Evolutionary conservation across 1,140 invertebrate species (phyloP).

Genomic region (Nasonia vitripennis): DNA sequence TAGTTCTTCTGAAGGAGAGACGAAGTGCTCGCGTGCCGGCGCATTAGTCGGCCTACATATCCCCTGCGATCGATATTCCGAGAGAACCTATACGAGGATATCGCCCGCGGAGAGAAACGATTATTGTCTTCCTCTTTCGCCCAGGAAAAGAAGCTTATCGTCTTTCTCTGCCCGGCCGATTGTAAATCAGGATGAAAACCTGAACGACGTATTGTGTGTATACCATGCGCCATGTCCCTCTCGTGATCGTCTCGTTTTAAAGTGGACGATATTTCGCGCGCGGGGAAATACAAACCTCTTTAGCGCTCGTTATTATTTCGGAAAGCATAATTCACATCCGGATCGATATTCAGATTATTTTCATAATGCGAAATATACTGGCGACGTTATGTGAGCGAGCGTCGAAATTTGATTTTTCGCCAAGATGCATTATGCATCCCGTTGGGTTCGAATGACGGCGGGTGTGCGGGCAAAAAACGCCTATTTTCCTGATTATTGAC

Average conservation of each 20-base stretch:
- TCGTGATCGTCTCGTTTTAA: no score
- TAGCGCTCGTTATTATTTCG: not conserved
- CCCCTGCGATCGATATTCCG: conserved; percentile 56
- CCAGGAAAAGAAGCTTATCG: conserved; percentile 20
- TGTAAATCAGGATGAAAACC: conserved; percentile 27
- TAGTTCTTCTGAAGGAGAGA: not conserved
- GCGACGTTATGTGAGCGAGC: no score
- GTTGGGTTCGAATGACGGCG: no score
- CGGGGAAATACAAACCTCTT: conserved; percentile 5
- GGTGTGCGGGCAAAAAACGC: not conserved
- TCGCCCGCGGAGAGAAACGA: not conserved
- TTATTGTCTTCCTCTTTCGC: conserved; percentile 14
- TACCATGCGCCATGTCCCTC: no score
- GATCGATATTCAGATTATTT: no score
- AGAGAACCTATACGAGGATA: conserved; percentile 29
- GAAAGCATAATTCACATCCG: no score
- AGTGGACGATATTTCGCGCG: no score
- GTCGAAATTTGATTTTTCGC: no score
- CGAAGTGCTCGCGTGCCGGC: conserved; percentile 42
- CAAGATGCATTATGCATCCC: no score
- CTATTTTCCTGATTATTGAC: not conserved
- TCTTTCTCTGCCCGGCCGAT: not conserved
- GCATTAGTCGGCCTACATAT: conserved; percentile 59
- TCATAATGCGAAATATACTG: no score
- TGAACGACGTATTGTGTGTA: no score